phyloP scores from a whole-genome alignment of 2,888 invertebrate genomes.

The Azorinus chamasolen region DNA sequence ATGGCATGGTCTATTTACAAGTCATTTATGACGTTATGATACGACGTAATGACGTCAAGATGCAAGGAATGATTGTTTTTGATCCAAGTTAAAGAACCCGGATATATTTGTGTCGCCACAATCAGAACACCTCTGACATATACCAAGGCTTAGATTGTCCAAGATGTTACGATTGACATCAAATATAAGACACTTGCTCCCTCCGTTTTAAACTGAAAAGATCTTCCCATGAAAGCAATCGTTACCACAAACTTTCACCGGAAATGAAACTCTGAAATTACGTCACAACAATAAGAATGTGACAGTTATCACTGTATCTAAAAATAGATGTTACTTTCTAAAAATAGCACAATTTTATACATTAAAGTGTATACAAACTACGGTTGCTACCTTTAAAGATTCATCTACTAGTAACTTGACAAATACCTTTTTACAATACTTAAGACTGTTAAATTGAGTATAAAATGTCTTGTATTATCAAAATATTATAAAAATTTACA shows the following conservation, averaged over 20 bases:
- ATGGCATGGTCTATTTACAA: too few relatives aligned
- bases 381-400: neutral
- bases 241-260: slow-evolving; percentile 60
- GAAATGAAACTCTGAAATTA: slow-evolving; percentile 59
- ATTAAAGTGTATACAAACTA: slow-evolving; percentile 37
- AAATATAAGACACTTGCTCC: too few relatives aligned
- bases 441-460: slow-evolving; percentile 45
- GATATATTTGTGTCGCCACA: too few relatives aligned
- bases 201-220: too few relatives aligned
- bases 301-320: slow-evolving; percentile 50
- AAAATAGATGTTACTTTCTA: slow-evolving; percentile 58
- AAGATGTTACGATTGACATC: too few relatives aligned
- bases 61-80: too few relatives aligned
- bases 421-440: slow-evolving; percentile 57
- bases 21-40: too few relatives aligned
- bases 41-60: too few relatives aligned
- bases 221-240: too few relatives aligned
- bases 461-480: slow-evolving; percentile 42
- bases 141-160: too few relatives aligned
- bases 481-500: slow-evolving; percentile 42
- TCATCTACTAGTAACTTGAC: slow-evolving; percentile 18
- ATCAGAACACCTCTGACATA: too few relatives aligned
- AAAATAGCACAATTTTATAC: slow-evolving; percentile 44
- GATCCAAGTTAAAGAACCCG: too few relatives aligned
- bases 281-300: slow-evolving; percentile 64